Evolutionary conservation across 2,113 vertebrate species (phyloP).

Genomic region (Entelurus aequoreus): DNA sequence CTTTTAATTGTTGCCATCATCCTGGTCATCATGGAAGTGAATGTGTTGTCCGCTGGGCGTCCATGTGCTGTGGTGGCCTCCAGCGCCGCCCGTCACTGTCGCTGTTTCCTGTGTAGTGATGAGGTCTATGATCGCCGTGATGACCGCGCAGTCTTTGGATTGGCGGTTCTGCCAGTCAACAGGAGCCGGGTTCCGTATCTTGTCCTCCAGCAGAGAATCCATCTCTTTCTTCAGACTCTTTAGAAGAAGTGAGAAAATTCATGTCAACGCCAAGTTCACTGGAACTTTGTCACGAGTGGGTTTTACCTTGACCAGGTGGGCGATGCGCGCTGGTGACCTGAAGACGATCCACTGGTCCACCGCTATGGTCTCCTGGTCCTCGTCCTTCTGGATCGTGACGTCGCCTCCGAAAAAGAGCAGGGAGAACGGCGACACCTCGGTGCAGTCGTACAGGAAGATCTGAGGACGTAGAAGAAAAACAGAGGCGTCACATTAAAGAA

Average conservation of each 20-base stretch:
- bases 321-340: slow-evolving; percentile 89
- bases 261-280: neutral
- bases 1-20: slow-evolving; percentile 63
- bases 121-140: slow-evolving; percentile 92
- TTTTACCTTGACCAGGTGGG: slow-evolving; percentile 89
- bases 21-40: slow-evolving; percentile 61
- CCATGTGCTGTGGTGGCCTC: slow-evolving; percentile 40
- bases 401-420: slow-evolving; percentile 96
- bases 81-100: slow-evolving; percentile 5
- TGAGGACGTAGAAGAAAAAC: slow-evolving; percentile 45
- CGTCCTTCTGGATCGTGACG: slow-evolving; percentile 93
- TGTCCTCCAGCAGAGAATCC: slow-evolving; percentile 86
- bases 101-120: slow-evolving; percentile 90
- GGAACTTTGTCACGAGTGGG: too few species aligned
- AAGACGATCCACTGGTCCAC: slow-evolving; percentile 98
- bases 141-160: slow-evolving; percentile 88
- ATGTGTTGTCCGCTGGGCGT: slow-evolving; percentile 55
- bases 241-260: neutral
- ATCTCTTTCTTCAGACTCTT: slow-evolving; percentile 87
- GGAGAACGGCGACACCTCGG: slow-evolving; percentile 96
- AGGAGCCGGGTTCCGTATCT: slow-evolving; percentile 85
- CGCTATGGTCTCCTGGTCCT: slow-evolving; percentile 89
- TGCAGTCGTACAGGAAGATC: slow-evolving; percentile 98
- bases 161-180: slow-evolving; percentile 85
- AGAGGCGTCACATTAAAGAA: slow-evolving; percentile 11